Conservation (phyloP, 1,140 invertebrate genomes). For the Leptinotarsa undecemlineata region DNA sequence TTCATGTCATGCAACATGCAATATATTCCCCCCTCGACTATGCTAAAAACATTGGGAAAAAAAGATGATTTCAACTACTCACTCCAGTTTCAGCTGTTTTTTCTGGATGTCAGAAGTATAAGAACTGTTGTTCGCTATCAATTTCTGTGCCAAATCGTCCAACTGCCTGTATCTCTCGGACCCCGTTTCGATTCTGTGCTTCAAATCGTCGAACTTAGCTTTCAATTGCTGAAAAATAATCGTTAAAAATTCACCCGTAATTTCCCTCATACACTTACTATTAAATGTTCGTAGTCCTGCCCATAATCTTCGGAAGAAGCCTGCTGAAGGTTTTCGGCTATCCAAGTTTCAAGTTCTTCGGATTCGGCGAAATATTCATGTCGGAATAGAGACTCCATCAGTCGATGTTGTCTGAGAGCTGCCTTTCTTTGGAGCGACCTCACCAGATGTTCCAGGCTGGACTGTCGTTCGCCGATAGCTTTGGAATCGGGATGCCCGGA, state of each 20-base stretch:
- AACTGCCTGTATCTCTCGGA: constrained; percentile 91
- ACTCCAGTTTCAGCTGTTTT: constrained; percentile 86
- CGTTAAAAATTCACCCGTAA: constrained; percentile 10
- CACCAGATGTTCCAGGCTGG: constrained; percentile 76
- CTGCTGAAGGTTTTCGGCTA: constrained; percentile 87
- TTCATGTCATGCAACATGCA: not conserved
- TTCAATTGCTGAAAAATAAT: constrained; percentile 69
- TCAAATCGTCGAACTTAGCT: constrained; percentile 95
- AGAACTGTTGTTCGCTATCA: constrained; percentile 85
- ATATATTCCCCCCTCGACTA: not conserved
- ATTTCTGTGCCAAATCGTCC: constrained; percentile 87
- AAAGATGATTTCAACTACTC: constrained; percentile 48
- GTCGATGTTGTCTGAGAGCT: constrained; percentile 75
- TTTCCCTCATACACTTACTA: constrained; percentile 60
- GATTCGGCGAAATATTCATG: constrained; percentile 93
- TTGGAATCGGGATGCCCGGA: constrained; percentile 79
- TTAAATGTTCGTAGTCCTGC: constrained; percentile 94
- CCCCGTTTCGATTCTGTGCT: constrained; percentile 87
- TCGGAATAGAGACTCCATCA: constrained; percentile 89
- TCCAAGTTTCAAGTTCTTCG: constrained; percentile 91
- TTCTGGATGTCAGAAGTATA: constrained; percentile 87
- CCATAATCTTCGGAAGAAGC: constrained; percentile 95
- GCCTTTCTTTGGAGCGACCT: constrained; percentile 81
- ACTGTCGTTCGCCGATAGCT: constrained; percentile 77
- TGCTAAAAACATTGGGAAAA: too few species aligned